These are phyloP conservation scores for Gambusia holbrooki DNA, from an alignment of 2,113 vertebrate species.

Conservation along the genomic window DNA sequence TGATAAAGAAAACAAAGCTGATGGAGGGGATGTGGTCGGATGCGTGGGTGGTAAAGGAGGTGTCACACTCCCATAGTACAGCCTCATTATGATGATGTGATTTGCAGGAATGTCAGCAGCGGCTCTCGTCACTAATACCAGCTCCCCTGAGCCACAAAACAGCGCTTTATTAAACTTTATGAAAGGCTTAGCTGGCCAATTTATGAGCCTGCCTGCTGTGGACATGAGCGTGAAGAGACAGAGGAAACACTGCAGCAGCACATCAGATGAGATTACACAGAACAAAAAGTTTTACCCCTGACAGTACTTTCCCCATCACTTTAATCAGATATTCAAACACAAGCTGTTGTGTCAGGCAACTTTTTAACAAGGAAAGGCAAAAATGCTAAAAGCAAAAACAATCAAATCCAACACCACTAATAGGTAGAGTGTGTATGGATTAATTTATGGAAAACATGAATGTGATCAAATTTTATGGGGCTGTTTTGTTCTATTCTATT, in stretches of 20 bases:
- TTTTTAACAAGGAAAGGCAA: conserved; percentile 12
- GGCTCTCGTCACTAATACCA: conserved; percentile 98
- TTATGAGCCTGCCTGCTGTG: conserved; percentile 97
- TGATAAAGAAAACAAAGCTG: conserved; percentile 95
- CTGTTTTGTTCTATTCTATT: background rate
- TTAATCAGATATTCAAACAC: conserved; percentile 62
- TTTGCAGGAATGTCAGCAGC: conserved; percentile 92
- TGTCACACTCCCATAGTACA: conserved; percentile 84
- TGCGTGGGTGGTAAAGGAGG: conserved; percentile 80
- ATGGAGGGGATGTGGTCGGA: conserved; percentile 76
- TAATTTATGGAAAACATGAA: background rate
- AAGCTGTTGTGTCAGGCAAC: conserved; percentile 19
- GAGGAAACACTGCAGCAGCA: conserved; percentile 89
- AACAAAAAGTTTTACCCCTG: conserved; percentile 72
- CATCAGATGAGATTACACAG: conserved; percentile 69
- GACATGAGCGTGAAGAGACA: conserved; percentile 85
- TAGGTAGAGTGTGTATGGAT: background rate
- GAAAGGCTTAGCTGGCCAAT: conserved; percentile 99
- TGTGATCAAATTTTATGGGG: too few relatives aligned
- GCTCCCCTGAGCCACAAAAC: conserved; percentile 97
- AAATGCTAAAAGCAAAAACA: conserved; percentile 1
- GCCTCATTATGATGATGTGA: conserved; percentile 99
- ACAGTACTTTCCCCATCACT: conserved; percentile 53
- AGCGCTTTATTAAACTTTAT: conserved; percentile 99
- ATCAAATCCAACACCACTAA: background rate